phyloP scores from a whole-genome alignment of 2,888 invertebrate species.

The Agrotis puta region DNA sequence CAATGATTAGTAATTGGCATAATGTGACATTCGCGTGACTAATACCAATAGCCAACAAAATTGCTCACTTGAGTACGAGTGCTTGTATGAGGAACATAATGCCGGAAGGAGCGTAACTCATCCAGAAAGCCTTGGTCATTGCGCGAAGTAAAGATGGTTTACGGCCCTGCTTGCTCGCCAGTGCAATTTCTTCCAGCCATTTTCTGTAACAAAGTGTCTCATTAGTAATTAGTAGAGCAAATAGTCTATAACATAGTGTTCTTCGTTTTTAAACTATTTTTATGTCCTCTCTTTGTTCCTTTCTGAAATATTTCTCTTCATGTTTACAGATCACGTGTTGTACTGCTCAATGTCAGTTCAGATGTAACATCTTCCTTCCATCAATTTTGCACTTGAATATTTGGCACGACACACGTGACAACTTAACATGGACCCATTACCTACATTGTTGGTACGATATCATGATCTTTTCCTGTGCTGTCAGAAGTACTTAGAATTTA shows the following conservation, averaged over 20 bases:
- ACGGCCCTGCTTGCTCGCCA: slow-evolving; percentile 89
- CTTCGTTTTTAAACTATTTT: slow-evolving; percentile 30
- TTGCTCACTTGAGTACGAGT: slow-evolving; percentile 87
- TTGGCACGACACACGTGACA: slow-evolving; percentile 36
- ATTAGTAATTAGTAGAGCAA: slow-evolving; percentile 60
- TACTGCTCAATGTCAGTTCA: slow-evolving; percentile 37
- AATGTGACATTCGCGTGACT: slow-evolving; percentile 68
- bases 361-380: slow-evolving; percentile 42
- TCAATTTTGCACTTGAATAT: slow-evolving; percentile 47
- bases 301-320: neutral
- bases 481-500: slow-evolving; percentile 32
- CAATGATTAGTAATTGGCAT: slow-evolving; percentile 49
- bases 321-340: slow-evolving; percentile 12
- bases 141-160: slow-evolving; percentile 92
- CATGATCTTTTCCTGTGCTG: slow-evolving; percentile 53
- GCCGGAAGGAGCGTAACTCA: slow-evolving; percentile 92
- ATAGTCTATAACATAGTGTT: slow-evolving; percentile 34
- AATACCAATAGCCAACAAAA: slow-evolving; percentile 59
- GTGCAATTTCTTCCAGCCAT: slow-evolving; percentile 92
- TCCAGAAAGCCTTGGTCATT: slow-evolving; percentile 93
- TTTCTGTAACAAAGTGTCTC: slow-evolving; percentile 88
- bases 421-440: slow-evolving; percentile 22
- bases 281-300: slow-evolving; percentile 10
- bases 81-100: slow-evolving; percentile 92
- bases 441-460: slow-evolving; percentile 42